Percentiles rank a stretch among this genome's conserved stretches.
Evolutionary conservation across 2,888 invertebrate genomes (phyloP).

Genomic region (Byasa hedistus): DNA sequence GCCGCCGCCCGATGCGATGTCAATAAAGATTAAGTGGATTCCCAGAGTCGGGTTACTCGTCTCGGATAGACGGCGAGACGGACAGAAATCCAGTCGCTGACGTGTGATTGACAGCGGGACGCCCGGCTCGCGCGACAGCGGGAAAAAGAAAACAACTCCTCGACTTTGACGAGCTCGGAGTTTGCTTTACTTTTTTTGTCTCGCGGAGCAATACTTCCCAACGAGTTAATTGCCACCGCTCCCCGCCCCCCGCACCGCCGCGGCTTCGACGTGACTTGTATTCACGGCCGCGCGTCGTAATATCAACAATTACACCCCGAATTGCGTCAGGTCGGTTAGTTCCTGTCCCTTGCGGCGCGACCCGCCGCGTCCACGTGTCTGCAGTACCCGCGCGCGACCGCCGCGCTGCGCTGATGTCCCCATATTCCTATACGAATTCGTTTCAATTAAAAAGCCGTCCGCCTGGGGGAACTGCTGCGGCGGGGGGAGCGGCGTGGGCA

Average conservation of each 20-base stretch:
- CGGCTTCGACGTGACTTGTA: slow-evolving; percentile 12
- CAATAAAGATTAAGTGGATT: slow-evolving; percentile 50
- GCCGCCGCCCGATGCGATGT: slow-evolving; percentile 37
- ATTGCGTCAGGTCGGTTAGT: slow-evolving; percentile 12
- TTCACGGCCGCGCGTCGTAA: slow-evolving; percentile 20
- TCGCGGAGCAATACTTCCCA: slow-evolving; percentile 26
- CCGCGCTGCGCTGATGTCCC: not conserved
- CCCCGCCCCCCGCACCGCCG: not conserved
- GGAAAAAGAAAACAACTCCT: slow-evolving; percentile 27
- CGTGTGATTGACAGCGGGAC: slow-evolving; percentile 38
- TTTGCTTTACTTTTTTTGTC: slow-evolving; percentile 30
- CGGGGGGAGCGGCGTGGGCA: not conserved
- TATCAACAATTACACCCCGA: slow-evolving; percentile 5
- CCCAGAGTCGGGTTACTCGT: slow-evolving; percentile 46
- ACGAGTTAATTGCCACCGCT: slow-evolving; percentile 33
- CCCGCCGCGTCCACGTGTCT: slow-evolving; percentile 2
- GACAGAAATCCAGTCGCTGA: slow-evolving; percentile 45
- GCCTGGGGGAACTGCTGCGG: slow-evolving; percentile 10
- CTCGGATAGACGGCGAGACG: slow-evolving; percentile 38
- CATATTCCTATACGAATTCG: slow-evolving; percentile 3
- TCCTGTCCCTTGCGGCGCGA: not conserved
- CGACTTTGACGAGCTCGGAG: slow-evolving; percentile 32
- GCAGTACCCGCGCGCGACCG: too few species aligned
- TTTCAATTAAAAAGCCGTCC: slow-evolving; percentile 14
- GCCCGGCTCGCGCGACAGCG: slow-evolving; percentile 31